Conservation (phyloP, 2,113 vertebrate genomes). For the Cariama cristata region DNA sequence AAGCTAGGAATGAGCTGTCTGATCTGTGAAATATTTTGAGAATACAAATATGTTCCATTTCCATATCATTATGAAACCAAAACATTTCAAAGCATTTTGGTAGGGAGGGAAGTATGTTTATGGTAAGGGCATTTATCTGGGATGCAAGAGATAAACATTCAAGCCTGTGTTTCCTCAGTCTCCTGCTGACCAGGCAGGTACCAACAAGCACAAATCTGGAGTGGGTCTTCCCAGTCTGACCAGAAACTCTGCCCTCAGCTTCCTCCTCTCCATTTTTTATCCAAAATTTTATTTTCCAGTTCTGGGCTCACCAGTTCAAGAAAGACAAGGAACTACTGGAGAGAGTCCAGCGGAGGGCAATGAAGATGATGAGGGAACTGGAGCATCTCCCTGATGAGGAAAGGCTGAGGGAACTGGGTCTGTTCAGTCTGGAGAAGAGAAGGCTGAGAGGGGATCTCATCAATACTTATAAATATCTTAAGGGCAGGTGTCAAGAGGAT, state of each 20-base stretch:
- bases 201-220: not conserved
- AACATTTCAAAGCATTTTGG: not conserved
- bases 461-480: no score
- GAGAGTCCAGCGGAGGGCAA: no score
- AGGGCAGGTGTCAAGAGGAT: no score
- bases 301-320: no score
- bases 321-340: no score
- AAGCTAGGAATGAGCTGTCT: not conserved
- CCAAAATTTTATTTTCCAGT: not conserved
- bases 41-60: not conserved
- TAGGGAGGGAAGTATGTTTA: no score
- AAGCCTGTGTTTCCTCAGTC: not conserved
- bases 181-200: not conserved
- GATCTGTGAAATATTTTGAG: not conserved
- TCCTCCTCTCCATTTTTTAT: not conserved
- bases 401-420: no score
- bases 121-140: not conserved
- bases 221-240: not conserved
- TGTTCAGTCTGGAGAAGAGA: no score
- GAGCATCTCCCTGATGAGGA: no score
- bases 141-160: not conserved
- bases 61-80: not conserved
- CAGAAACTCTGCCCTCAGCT: not conserved
- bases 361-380: no score
- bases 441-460: no score